phyloP scores from a whole-genome alignment of 2,797 vertebrate genomes.

The Nannoperca australis region DNA sequence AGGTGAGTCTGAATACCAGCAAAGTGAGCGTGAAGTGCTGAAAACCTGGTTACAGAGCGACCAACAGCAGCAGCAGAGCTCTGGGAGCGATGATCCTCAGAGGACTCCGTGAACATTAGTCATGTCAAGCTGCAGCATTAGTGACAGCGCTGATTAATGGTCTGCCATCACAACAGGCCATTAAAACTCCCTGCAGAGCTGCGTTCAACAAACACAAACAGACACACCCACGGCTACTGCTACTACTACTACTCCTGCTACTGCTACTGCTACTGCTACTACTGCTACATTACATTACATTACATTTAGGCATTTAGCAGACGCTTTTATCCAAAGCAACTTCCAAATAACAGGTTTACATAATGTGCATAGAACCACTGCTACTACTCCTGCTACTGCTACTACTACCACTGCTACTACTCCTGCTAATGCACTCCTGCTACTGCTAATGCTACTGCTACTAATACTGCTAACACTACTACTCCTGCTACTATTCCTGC shows the following conservation, averaged over 20 bases:
- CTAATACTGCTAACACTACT: no score
- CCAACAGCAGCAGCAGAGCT: constrained; percentile 1
- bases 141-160: constrained; percentile 64
- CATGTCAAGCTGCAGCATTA: constrained; percentile 24
- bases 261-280: no score
- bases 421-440: no score
- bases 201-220: constrained; percentile 42
- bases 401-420: no score
- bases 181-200: constrained; percentile 55
- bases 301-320: no score
- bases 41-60: constrained; percentile 14
- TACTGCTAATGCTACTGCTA: no score
- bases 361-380: no score
- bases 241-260: background rate
- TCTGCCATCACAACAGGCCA: constrained; percentile 63
- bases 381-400: no score
- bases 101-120: constrained; percentile 54
- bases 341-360: no score
- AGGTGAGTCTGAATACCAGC: background rate
- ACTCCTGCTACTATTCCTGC: no score
- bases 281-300: no score
- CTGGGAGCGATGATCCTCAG: constrained; percentile 30
- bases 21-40: background rate
- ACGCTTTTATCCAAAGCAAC: no score
- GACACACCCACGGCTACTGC: constrained; percentile 14